Evolutionary conservation across 23 tunicate species (phyloP), one percentile per base, ranked within the genome.

Genomic region (Ascidia mentula): DNA sequence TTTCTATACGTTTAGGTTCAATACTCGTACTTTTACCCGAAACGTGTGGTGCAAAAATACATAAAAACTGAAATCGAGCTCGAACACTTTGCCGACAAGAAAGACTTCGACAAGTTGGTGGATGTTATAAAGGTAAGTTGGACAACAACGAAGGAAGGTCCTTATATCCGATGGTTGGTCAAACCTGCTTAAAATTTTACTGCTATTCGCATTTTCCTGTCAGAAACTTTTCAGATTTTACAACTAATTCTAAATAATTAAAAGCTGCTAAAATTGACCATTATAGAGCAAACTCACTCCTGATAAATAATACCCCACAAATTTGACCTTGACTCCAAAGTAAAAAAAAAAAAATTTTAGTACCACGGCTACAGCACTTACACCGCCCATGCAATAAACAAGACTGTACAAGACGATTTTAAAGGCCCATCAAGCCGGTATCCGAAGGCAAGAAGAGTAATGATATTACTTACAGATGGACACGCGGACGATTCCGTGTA

Each of bases 401-500:
- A 92, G 75, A 87, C 91, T 6, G 89, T 92, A 20, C 59, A 79
- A 45, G 92, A 92, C 38, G 97, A 92, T 75, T 92, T 92, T 40
- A 87, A 79, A 26, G 85, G 89, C 30, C 79, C 79, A 34, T 69
- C 60, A 5, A 86, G 78, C 60, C 82, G 97, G 69, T 92, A 82
- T 59, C 97, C 97, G 7, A 15, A 60, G 18, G 91, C 97, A 22
- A 59, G 89, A 75, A 45, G 97, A 46, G 92, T 92, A n/a, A 92
- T 92, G 97, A 92, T 92, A 46, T 69, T 92, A 22, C 86, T 92
- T 22, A 92, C 97, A 24, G 97, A 92, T 75, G 97, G 97, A 34
- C 74, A 79, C 37, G 90, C 97, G 3, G 86, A 90, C 59, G 97
- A 92, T 72, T 32, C 53, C 18, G 45, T 42, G 97, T 92, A 59